Evolutionary conservation across 2,797 vertebrate genomes (phyloP).

Genomic region (Enteromius unitaeniatus): DNA sequence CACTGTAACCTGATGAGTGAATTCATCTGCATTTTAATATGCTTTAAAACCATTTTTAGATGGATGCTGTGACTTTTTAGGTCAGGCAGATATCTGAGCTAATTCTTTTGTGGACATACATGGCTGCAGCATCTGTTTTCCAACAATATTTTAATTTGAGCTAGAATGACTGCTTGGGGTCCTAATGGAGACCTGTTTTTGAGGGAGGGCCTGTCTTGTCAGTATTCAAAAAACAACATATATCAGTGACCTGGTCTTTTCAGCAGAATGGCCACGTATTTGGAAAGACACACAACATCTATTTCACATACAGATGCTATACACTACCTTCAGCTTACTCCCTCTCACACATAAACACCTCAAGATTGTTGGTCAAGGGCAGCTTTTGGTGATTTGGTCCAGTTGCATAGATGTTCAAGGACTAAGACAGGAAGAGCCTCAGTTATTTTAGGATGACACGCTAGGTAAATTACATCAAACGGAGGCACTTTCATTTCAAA

Average conservation of each 20-base stretch:
- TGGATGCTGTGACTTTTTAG: no score
- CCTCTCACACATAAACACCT: slow-evolving; percentile 26
- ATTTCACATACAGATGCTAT: slow-evolving; percentile 6
- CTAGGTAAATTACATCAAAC: slow-evolving; percentile 46
- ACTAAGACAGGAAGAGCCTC: slow-evolving; percentile 44
- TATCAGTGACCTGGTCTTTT: background rate
- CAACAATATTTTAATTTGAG: background rate
- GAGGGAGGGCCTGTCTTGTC: background rate
- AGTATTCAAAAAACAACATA: background rate
- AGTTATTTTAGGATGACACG: slow-evolving; percentile 45
- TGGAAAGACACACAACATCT: background rate
- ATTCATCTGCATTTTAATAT: no score
- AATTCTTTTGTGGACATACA: no score
- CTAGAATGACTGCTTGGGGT: background rate
- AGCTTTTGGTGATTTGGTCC: slow-evolving; percentile 50
- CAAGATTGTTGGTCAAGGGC: slow-evolving; percentile 34
- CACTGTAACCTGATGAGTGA: no score
- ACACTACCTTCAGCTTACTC: background rate
- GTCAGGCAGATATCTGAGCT: no score
- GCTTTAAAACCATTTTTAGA: no score
- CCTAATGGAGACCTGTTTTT: background rate
- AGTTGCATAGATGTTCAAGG: slow-evolving; percentile 53
- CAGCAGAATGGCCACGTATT: background rate
- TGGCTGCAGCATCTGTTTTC: no score
- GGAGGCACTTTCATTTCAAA: slow-evolving; percentile 48